Percentiles rank a stretch among this genome's conserved stretches.
Evolutionary conservation across 2,797 vertebrate species (phyloP).

Genomic region (Netta rufina): DNA sequence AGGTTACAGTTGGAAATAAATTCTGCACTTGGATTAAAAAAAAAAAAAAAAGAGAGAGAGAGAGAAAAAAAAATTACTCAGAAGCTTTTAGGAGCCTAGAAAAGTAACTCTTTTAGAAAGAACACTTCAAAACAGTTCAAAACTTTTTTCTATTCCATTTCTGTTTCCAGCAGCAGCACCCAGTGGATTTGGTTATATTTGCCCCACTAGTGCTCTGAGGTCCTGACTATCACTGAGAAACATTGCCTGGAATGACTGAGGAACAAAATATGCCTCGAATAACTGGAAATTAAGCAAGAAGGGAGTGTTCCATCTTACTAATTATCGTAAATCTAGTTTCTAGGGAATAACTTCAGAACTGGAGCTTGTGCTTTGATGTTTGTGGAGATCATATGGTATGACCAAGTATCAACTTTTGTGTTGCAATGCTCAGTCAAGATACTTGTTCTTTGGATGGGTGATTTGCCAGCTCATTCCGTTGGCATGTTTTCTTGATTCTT

Average conservation of each 20-base stretch:
- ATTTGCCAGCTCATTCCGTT: neutral
- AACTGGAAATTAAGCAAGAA: neutral
- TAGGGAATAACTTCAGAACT: neutral
- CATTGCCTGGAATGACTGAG: neutral
- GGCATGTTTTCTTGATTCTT: neutral
- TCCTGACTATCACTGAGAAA: neutral
- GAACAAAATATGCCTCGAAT: neutral
- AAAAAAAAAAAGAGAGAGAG: neutral
- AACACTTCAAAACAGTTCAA: neutral
- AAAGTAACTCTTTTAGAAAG: neutral
- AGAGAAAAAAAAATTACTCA: neutral
- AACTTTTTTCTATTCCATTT: neutral
- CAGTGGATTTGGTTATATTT: neutral
- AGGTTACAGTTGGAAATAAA: neutral
- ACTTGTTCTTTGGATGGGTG: neutral
- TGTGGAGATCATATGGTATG: neutral
- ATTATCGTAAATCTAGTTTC: neutral
- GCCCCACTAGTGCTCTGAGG: neutral
- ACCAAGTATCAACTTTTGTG: neutral
- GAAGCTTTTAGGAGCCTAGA: neutral
- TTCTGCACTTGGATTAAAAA: neutral
- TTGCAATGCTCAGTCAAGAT: neutral
- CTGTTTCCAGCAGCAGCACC: neutral
- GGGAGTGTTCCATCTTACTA: neutral
- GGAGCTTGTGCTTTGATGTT: neutral